phyloP scores from a whole-genome alignment of 2,888 invertebrate species.

The Ischnus inquisitorius region DNA sequence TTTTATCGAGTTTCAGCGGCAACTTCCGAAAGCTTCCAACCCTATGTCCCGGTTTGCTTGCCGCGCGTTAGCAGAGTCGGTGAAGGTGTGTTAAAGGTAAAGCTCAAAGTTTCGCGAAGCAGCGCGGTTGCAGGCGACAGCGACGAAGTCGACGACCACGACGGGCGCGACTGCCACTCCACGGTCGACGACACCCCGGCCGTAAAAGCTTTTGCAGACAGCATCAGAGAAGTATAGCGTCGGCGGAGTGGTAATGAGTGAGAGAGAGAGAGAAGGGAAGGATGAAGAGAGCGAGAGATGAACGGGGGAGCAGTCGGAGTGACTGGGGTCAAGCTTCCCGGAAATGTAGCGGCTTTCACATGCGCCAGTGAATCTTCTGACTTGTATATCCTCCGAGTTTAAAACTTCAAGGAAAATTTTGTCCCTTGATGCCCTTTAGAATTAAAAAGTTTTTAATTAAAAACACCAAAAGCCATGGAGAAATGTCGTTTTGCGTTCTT shows the following conservation, averaged over 20 bases:
- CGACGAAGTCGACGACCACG: constrained; percentile 47
- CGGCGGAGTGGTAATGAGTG: constrained; percentile 24
- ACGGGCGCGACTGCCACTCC: constrained; percentile 57
- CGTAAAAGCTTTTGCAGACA: constrained; percentile 65
- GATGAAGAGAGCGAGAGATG: constrained; percentile 20
- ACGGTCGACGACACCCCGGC: constrained; percentile 60
- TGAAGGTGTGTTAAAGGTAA: constrained; percentile 10
- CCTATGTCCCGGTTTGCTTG: neutral
- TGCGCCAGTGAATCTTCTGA: constrained; percentile 12
- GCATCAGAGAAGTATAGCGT: constrained; percentile 50
- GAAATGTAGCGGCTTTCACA: constrained; percentile 21
- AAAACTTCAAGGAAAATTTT: constrained; percentile 11
- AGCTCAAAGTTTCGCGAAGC: constrained; percentile 23
- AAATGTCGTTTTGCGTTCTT: constrained; percentile 8
- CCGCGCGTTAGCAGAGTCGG: neutral
- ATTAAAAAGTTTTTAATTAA: constrained; percentile 10
- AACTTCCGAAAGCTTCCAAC: constrained; percentile 2
- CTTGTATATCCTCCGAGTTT: neutral
- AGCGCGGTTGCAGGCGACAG: constrained; percentile 18
- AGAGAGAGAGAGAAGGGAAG: constrained; percentile 28
- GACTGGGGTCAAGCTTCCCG: constrained; percentile 23
- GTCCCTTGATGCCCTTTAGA: neutral
- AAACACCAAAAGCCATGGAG: neutral
- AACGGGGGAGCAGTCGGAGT: constrained; percentile 17
- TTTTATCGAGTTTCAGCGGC: neutral